Conservation (phyloP, 2,113 vertebrate genomes). For the Haemorhous mexicanus region DNA sequence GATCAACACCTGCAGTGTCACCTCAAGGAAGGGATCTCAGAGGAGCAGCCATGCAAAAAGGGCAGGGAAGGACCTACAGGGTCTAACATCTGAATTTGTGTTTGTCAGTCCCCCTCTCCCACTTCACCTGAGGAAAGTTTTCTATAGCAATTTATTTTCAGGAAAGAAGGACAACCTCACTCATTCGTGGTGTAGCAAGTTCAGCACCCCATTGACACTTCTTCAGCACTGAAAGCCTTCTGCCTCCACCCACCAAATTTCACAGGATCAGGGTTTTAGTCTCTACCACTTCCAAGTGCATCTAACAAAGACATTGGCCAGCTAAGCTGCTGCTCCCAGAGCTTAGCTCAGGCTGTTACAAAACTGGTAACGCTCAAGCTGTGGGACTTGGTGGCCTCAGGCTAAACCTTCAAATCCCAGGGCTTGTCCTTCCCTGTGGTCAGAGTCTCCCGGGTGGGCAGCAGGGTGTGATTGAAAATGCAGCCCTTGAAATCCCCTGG, state of each 20-base stretch:
- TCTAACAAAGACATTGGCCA: neutral
- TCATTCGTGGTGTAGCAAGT: neutral
- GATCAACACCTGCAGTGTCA: neutral
- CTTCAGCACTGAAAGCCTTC: fast-evolving
- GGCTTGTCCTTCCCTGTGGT: constrained; percentile 8
- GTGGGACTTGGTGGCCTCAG: neutral
- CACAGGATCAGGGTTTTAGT: neutral
- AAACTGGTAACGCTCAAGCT: neutral
- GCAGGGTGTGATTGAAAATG: constrained; percentile 31
- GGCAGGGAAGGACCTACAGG: neutral
- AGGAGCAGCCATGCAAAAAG: neutral
- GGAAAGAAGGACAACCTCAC: neutral
- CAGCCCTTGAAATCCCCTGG: constrained; percentile 43
- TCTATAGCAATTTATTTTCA: neutral
- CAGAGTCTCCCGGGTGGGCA: neutral
- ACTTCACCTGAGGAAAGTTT: neutral
- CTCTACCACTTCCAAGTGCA: neutral
- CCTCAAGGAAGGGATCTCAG: neutral
- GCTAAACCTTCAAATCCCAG: constrained; percentile 46
- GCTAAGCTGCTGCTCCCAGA: neutral
- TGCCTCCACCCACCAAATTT: neutral
- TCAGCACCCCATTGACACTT: neutral
- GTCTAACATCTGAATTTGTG: fast-evolving
- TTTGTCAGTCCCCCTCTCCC: neutral
- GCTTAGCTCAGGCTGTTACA: neutral